Evolutionary conservation across 2,797 vertebrate genomes (phyloP), one percentile per base, ranked within the genome.

Genomic region (Phaenicophaeus curvirostris): DNA sequence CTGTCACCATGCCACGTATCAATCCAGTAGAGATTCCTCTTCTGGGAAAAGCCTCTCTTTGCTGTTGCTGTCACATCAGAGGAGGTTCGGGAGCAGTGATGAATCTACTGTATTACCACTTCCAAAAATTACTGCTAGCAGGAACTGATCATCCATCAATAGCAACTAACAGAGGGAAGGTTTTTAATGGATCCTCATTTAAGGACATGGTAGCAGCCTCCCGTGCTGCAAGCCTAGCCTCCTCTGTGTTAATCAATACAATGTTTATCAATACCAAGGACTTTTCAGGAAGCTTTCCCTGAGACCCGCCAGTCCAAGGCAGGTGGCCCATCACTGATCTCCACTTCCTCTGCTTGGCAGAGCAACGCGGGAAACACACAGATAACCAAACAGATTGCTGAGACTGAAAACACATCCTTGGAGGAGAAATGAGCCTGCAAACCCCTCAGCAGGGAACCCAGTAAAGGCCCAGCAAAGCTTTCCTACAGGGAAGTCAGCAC

Each of bases 281-380:
- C 31, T 63, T 55, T 17, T 35, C 74, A 41, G 66, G 54, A 21
- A 50, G 30, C 25, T 69, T 65, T 39, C 82, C 33, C 2, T 0
- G 25, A 35, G 44, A 53, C 3, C 69, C 35, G 14, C 5, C 1
- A 4, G 12, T 9, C 21, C 0, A 0, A 76, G 59, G 19, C 59
- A 46, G 23, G 3, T 31, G 41, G n/a, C 37, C 69, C 80, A 6
- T 6, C 8, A 1, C 33, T 2, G n/a, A 18, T 15, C 5, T 90
- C 15, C 31, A 7, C 16, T 11, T 23, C 2, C 46, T 21, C 11
- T 20, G 35, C 71, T 44, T 5, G 17, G 59, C 58, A 51, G 39
- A 28, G 61, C 44, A 23, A 57, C 8, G 51, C 27, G 17, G 51
- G 51, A 16, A 51, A 27, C 37, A 6, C 67, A 18, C 1, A 3